A percentile compares a stretch with the other conserved stretches of the same genome.
Conservation (phyloP, 2,888 invertebrate species). For the Epicampocera succincta region DNA sequence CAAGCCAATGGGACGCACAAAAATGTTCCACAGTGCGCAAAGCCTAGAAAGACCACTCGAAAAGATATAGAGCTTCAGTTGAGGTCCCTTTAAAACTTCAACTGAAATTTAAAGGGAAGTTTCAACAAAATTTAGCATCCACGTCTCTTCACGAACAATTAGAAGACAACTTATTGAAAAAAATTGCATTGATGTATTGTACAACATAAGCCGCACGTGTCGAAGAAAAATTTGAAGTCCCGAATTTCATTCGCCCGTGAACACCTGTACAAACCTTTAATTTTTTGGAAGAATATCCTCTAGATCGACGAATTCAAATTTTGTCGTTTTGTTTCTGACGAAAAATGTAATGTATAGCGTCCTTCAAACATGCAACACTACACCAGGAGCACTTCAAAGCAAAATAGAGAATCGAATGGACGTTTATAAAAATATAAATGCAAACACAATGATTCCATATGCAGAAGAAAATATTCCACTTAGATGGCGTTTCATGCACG, state of each 20-base stretch:
- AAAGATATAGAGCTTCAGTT: constrained; percentile 35
- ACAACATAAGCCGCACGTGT: constrained; percentile 25
- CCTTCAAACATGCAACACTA: background rate
- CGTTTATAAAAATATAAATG: constrained; percentile 38
- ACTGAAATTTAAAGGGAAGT: constrained; percentile 32
- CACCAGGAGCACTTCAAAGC: background rate
- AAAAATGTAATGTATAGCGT: background rate
- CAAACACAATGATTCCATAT: constrained; percentile 27
- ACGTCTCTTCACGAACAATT: constrained; percentile 21
- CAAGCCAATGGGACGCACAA: constrained; percentile 14
- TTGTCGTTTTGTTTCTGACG: background rate
- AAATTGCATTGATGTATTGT: background rate
- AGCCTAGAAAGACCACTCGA: constrained; percentile 10
- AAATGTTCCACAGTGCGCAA: constrained; percentile 5
- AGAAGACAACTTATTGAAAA: constrained; percentile 6
- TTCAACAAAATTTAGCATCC: constrained; percentile 27
- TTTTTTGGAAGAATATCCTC: background rate
- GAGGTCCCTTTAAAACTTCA: constrained; percentile 28
- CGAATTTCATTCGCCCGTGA: background rate
- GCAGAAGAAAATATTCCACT: constrained; percentile 33
- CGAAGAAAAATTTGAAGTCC: background rate
- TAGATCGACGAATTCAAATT: background rate
- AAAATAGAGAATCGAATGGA: background rate
- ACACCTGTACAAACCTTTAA: background rate
- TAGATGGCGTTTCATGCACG: constrained; percentile 20